A percentile compares a stretch with the other conserved stretches of the same genome.
Evolutionary conservation across 2,113 vertebrate genomes (phyloP).

Genomic region (Struthidea cinerea): DNA sequence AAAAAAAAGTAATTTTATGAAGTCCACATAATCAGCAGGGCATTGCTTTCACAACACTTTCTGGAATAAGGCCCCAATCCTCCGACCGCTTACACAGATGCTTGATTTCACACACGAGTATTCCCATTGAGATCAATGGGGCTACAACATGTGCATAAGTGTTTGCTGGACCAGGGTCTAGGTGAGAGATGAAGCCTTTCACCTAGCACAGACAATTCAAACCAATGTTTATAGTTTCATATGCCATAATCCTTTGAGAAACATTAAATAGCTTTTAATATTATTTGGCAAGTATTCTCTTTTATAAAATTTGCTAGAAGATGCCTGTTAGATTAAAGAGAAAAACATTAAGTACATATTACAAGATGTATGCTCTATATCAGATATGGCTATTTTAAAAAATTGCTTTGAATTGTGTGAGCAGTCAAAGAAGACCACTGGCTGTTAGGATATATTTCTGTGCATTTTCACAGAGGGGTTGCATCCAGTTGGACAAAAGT

Average conservation of each 20-base stretch:
- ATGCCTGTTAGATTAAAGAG: slow-evolving; percentile 25
- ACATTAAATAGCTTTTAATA: slow-evolving; percentile 53
- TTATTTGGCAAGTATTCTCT: slow-evolving; percentile 28
- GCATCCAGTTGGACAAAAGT: background rate
- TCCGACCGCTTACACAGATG: slow-evolving; percentile 9
- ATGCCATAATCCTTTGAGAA: slow-evolving; percentile 51
- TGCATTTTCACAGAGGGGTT: background rate
- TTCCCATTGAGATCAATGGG: slow-evolving; percentile 48
- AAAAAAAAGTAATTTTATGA: background rate
- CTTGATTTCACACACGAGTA: slow-evolving; percentile 36
- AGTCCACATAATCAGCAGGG: background rate
- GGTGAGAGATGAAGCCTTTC: slow-evolving; percentile 59
- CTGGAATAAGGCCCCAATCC: background rate
- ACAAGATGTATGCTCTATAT: background rate
- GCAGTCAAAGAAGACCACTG: background rate
- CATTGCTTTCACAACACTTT: background rate
- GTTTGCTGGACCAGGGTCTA: slow-evolving; percentile 39
- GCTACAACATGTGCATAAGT: slow-evolving; percentile 23
- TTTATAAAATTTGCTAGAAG: slow-evolving; percentile 17
- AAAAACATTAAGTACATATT: background rate
- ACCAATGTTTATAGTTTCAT: slow-evolving; percentile 55
- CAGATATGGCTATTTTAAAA: background rate
- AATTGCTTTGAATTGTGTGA: background rate
- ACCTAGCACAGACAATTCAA: slow-evolving; percentile 59
- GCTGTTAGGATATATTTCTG: background rate